Percentiles rank a stretch among this genome's conserved stretches.
Evolutionary conservation across 2,113 vertebrate species (phyloP).

Genomic region (Tetrao urogallus): DNA sequence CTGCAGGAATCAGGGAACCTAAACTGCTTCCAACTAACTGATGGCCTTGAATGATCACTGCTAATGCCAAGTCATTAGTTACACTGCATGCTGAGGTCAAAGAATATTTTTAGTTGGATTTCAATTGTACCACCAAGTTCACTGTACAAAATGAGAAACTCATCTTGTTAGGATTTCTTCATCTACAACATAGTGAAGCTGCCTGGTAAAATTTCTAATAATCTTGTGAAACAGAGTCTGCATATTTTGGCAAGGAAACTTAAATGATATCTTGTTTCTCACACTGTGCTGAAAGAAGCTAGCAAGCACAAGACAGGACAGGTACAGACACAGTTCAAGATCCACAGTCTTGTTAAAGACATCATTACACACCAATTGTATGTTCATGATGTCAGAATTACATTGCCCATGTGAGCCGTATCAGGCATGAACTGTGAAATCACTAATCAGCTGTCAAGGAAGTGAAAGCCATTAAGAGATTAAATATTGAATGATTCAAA

Average conservation of each 20-base stretch:
- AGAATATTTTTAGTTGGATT: neutral
- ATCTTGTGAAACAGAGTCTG: neutral
- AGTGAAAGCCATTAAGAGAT: neutral
- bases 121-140: neutral
- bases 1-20: neutral
- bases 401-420: fast-evolving
- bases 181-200: neutral
- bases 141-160: neutral
- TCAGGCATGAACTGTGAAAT: neutral
- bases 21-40: neutral
- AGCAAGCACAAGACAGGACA: neutral
- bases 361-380: neutral
- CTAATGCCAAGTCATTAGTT: neutral
- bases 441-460: neutral
- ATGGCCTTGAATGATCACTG: neutral
- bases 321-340: neutral
- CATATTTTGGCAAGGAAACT: neutral
- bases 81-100: neutral
- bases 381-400: neutral
- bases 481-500: neutral
- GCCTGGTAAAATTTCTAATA: neutral
- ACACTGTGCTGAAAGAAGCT: neutral
- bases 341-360: neutral
- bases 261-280: neutral
- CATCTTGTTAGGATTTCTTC: neutral